Evolutionary conservation across 2,888 invertebrate species (phyloP).

Genomic region (Tetranychus piercei): DNA sequence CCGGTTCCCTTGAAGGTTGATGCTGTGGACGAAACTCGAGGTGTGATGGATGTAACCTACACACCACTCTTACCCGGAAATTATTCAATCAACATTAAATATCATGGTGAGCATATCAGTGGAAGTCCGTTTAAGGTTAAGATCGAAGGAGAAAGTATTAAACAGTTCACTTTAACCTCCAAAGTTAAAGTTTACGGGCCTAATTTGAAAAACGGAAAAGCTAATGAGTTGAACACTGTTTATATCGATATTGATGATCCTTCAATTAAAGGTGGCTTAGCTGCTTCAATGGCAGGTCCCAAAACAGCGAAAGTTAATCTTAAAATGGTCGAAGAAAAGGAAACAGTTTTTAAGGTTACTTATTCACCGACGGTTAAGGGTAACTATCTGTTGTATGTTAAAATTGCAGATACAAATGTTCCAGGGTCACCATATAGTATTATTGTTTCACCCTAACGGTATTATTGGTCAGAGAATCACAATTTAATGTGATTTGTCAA

Average conservation of each 20-base stretch:
- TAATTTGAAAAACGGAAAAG: slow-evolving; percentile 3
- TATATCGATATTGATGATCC: slow-evolving; percentile 4
- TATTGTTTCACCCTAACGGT: not conserved
- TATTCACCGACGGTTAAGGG: not conserved
- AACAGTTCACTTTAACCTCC: not conserved
- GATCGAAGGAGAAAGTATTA: slow-evolving; percentile 9
- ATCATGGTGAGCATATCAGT: slow-evolving; percentile 3
- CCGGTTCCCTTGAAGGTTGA: slow-evolving; percentile 1
- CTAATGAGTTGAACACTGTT: not conserved
- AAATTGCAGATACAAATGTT: slow-evolving; percentile 2
- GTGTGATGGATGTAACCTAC: not conserved
- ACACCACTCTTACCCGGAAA: slow-evolving; percentile 5
- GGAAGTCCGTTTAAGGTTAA: slow-evolving; percentile 10
- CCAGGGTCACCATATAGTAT: slow-evolving; percentile 6
- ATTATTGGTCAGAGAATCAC: not conserved
- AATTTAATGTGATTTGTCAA: no score
- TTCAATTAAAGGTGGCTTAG: slow-evolving; percentile 7
- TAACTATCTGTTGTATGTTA: slow-evolving; percentile 9
- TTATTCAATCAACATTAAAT: slow-evolving; percentile 6
- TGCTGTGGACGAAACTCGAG: not conserved
- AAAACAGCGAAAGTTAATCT: slow-evolving; percentile 8
- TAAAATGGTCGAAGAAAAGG: slow-evolving; percentile 4
- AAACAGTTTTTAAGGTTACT: not conserved
- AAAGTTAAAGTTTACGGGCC: slow-evolving; percentile 10
- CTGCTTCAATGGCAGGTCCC: slow-evolving; percentile 9